phyloP scores from a whole-genome alignment of 2,888 invertebrate genomes.

The Polydesmus complanatus region DNA sequence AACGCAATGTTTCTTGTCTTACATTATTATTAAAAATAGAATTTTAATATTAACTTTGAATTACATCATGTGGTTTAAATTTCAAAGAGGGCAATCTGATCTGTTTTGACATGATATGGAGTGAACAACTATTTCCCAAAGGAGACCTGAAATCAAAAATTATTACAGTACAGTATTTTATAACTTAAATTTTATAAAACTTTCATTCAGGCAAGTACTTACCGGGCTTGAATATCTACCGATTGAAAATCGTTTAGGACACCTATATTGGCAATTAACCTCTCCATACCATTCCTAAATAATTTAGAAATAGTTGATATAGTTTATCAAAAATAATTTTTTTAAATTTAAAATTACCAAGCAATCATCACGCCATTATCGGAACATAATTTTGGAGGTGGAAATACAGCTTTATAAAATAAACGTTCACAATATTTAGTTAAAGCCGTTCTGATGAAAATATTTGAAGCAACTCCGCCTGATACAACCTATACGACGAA shows the following conservation, averaged over 20 bases:
- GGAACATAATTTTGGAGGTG: constrained; percentile 74
- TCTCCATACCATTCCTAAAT: constrained; percentile 86
- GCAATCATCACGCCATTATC: constrained; percentile 99
- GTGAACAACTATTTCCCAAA: no score
- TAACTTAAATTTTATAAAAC: no score
- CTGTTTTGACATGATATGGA: no score
- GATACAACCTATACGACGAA: constrained; percentile 54
- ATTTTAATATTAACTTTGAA: no score
- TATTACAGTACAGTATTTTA: no score
- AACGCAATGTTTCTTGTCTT: no score
- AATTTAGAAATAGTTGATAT: neutral
- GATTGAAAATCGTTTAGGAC: constrained; percentile 41
- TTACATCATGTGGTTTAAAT: no score
- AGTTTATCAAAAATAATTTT: neutral
- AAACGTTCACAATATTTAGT: constrained; percentile 48
- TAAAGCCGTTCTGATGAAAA: constrained; percentile 58
- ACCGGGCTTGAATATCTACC: constrained; percentile 43
- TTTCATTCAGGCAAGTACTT: constrained; percentile 19
- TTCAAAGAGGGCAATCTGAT: no score
- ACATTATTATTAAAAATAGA: no score
- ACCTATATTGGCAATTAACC: constrained; percentile 41
- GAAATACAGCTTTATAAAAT: constrained; percentile 47
- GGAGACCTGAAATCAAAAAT: no score
- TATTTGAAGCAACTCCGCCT: constrained; percentile 92
- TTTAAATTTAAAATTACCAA: constrained; percentile 39